phyloP scores from a whole-genome alignment of 2,113 vertebrate genomes.

The Cyprinodon tularosa region DNA sequence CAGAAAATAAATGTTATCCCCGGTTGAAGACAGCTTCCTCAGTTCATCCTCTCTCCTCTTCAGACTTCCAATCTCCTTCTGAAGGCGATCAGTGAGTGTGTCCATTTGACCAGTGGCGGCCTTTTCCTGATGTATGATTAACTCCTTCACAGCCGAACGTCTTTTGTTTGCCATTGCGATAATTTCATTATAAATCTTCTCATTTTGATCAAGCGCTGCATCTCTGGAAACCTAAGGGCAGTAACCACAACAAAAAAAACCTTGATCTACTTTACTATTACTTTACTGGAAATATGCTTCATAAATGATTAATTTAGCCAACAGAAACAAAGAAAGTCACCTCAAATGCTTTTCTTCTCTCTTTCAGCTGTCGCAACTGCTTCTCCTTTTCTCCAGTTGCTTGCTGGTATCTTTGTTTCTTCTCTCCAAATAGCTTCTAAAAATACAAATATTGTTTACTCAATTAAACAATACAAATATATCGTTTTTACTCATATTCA shows the following conservation, averaged over 20 bases:
- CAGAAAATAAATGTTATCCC: slow-evolving; percentile 65
- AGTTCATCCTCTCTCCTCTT: slow-evolving; percentile 50
- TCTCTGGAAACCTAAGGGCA: slow-evolving; percentile 17
- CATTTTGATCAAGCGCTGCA: slow-evolving; percentile 29
- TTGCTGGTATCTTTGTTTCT: slow-evolving; percentile 58
- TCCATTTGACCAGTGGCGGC: not conserved
- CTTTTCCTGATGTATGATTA: slow-evolving; percentile 35
- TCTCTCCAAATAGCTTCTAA: slow-evolving; percentile 64
- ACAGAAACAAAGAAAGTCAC: slow-evolving; percentile 8
- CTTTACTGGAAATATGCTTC: not conserved
- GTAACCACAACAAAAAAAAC: not conserved
- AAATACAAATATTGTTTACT: slow-evolving; percentile 12
- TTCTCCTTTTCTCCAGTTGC: slow-evolving; percentile 62
- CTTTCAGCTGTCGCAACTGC: slow-evolving; percentile 58
- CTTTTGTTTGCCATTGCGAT: slow-evolving; percentile 37
- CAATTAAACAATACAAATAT: not conserved
- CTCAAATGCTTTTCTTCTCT: slow-evolving; percentile 44
- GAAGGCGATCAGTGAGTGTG: slow-evolving; percentile 5
- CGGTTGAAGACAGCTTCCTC: slow-evolving; percentile 48
- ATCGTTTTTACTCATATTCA: not conserved
- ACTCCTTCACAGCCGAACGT: slow-evolving; percentile 5
- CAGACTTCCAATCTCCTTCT: slow-evolving; percentile 50
- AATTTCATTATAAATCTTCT: slow-evolving; percentile 31
- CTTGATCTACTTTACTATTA: not conserved
- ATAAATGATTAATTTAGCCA: no score